Base-by-base conservation (phyloP, 2,888 invertebrate genomes). In the Archips xylosteana region DNA sequence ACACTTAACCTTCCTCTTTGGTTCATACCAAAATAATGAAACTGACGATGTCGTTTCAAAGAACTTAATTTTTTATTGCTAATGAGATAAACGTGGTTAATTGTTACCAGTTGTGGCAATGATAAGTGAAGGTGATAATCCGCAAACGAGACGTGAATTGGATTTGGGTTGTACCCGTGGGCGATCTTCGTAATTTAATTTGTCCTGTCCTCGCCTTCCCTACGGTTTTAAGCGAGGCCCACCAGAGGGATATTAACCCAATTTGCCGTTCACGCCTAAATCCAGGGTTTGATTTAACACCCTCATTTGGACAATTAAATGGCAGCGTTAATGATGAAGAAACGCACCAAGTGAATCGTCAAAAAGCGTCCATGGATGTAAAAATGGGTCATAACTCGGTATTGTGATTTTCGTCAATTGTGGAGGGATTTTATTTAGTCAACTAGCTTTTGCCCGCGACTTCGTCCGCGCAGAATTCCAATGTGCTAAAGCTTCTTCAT, bases 191-290 rank as follows among this genome's bases (percentile, higher is more conserved):
- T 57, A 36, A 64, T 64, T 59, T 59, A 59, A 64, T 71, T 64
- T 23, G 49, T 64, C 49, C 34, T 34, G 54, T 15, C n/a, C 23
- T 59, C 59, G 54, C 23, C 23, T 59, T 47, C 23, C 39, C 23
- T 57, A 15, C 8, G 23, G 70, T 64, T n/a, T 45, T 59, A 32
- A 32, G 57, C 57, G 23, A 3, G 9, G 57, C 57, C 3, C 10
- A 10, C 57, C 57, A 47, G 13, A 39, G 32, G 59, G 59, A 36
- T 42, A 71, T 64, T 65, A 65, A 64, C 57, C 70, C 64, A 71
- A 57, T 71, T 65, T 71, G 15, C n/a, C 15, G 8, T 12, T 42
- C 45, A 63, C 51, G 34, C 15, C 63, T 12, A 54, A n/a, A 54
- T 49, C 51, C 49, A 47, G 67, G 12, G 45, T 60, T 12, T 34